Evolutionary conservation across 2,113 vertebrate genomes (phyloP), one percentile per base, ranked within the genome.

Genomic region (Channa maculata): DNA sequence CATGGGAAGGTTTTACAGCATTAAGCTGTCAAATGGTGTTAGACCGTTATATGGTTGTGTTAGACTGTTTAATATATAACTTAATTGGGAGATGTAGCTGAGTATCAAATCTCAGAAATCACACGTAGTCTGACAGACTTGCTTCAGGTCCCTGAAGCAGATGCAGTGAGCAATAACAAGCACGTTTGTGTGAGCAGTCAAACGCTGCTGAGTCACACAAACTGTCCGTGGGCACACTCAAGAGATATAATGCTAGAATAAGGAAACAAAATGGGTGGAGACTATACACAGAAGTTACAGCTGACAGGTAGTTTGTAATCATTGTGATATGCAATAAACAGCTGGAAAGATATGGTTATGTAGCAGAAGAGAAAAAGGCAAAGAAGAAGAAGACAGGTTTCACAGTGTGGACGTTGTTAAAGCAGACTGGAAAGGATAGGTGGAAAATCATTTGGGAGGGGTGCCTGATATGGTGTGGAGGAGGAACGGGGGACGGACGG

Each of bases 381-480:
- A 62, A 66, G 46, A 57, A 76, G 72, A 58, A 62, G 57, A 86
- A 74, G 64, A 75, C 79, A 68, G 62, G 63, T 61, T 64, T 61
- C 49, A 44, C 75, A 54, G 79, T 53, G 76, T 60, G 79, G 62
- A 85, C 38, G 65, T 76, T 83, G 89, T 85, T 88, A 92, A 83
- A 89, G 89, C 85, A 92, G 91, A 92, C 90, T 92, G 90, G 89
- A 92, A 89, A 88, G 88, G 89, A 92, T 92, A 89, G 87, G 88
- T 93, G 94, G 94, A 94, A 94, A 94, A 94, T 92, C 90, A 82
- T 87, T 79, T 81, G 92, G 94, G 92, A 93, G 93, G 92, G 92
- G 92, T 85, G 85, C 59, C 65, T 90, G 91, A 92, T 92, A 86
- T 15, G 83, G 87, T 44, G 86, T 62, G 65, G 82, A 67, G 75